Conservation (phyloP, 30 jellyfish, hydroid and myxozoan species). For the Catostylus mosaicus region DNA sequence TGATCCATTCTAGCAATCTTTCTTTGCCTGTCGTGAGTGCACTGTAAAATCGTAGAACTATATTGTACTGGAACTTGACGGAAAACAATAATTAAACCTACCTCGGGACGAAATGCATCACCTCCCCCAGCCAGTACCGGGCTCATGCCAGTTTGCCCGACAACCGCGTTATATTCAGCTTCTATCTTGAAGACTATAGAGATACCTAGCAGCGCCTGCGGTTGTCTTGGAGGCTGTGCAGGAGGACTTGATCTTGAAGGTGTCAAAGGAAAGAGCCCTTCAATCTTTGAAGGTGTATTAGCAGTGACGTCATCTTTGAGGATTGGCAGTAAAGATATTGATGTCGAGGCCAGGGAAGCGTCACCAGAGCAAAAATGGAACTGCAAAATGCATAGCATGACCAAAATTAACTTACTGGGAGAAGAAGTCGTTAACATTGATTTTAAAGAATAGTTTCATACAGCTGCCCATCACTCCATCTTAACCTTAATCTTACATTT, state of each 20-base stretch:
- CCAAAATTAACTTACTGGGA: no score
- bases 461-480: no score
- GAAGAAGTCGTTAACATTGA: no score
- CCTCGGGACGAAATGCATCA: constrained; percentile 52
- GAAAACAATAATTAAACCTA: background rate
- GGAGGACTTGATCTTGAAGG: constrained; percentile 45
- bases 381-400: constrained; percentile 48
- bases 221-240: constrained; percentile 14
- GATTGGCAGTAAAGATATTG: constrained; percentile 76
- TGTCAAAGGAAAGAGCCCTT: constrained; percentile 79
- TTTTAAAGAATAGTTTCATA: no score
- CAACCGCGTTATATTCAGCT: constrained; percentile 40
- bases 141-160: constrained; percentile 50
- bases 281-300: constrained; percentile 47
- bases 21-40: no score
- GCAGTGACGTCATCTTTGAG: constrained; percentile 36
- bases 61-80: no score
- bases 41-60: no score
- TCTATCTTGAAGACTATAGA: constrained; percentile 74
- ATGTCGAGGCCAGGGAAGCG: constrained; percentile 69
- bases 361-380: constrained; percentile 84
- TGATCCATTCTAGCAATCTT: no score
- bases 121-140: constrained; percentile 77
- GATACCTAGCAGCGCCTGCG: constrained; percentile 77
- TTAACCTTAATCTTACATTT: no score